Conservation (phyloP, 2,113 vertebrate species). For the Piprites chloris region DNA sequence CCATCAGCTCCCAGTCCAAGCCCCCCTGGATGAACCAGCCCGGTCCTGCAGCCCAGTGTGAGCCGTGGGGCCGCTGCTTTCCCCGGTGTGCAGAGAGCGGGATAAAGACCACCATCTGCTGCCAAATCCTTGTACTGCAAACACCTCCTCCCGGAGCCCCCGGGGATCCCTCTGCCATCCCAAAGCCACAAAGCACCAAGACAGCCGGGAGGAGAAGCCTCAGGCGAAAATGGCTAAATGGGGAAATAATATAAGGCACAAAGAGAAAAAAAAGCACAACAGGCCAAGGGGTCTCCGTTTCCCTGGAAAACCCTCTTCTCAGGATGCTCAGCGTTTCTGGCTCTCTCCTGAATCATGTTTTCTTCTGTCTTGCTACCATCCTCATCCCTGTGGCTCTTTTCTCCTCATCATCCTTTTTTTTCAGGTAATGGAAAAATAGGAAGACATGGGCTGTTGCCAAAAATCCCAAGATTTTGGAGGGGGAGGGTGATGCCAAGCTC, state of each 20-base stretch:
- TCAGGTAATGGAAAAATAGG: background rate
- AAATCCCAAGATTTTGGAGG: background rate
- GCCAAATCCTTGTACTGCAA: background rate
- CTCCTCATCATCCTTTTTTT: background rate
- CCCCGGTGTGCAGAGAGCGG: fast-evolving
- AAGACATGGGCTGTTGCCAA: fast-evolving
- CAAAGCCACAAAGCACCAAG: background rate
- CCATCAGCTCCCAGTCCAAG: background rate
- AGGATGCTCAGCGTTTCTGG: background rate
- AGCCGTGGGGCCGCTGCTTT: background rate
- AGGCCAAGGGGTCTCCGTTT: background rate
- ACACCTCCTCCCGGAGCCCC: background rate
- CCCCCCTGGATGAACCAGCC: background rate
- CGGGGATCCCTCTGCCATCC: background rate
- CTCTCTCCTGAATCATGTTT: fast-evolving
- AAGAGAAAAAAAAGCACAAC: background rate
- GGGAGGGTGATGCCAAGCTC: background rate
- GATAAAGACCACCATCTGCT: constrained; percentile 22
- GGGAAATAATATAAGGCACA: background rate
- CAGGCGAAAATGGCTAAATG: background rate
- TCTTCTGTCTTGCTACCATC: too few relatives aligned
- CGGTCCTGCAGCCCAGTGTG: background rate
- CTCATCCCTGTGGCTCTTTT: fast-evolving
- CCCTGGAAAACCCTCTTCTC: background rate
- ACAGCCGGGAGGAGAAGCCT: background rate